These are phyloP conservation scores for Dendrolimus pini DNA, from an alignment of 2,888 invertebrate species.

Conservation along the genomic window DNA sequence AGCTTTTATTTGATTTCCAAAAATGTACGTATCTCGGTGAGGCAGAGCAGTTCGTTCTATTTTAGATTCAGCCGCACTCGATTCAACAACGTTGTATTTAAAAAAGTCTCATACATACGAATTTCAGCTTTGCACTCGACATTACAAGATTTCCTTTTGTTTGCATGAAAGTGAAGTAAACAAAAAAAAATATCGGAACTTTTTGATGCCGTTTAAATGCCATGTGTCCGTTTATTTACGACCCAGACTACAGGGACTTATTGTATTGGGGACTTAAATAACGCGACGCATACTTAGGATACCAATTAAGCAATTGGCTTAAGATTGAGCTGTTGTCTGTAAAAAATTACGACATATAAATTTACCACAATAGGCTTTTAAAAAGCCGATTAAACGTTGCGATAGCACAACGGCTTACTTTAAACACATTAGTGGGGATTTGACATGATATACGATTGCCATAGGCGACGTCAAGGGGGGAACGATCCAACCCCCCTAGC, in stretches of 20 bases:
- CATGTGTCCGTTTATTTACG: conserved; percentile 25
- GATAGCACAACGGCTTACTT: no score
- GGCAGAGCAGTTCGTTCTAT: conserved; percentile 58
- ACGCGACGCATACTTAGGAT: conserved; percentile 1
- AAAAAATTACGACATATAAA: background rate
- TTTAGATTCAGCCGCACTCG: conserved; percentile 45
- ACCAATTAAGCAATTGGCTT: background rate
- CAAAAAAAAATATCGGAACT: conserved; percentile 19
- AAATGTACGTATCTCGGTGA: conserved; percentile 68
- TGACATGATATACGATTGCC: no score
- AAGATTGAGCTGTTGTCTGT: background rate
- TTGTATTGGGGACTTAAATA: conserved; percentile 20
- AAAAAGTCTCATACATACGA: conserved; percentile 32
- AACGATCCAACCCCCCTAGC: no score
- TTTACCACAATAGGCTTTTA: background rate
- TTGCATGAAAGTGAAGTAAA: conserved; percentile 19
- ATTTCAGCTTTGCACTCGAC: conserved; percentile 37
- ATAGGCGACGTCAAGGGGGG: no score
- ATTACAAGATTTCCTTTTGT: conserved; percentile 26
- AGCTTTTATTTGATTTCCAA: conserved; percentile 71
- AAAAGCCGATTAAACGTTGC: background rate
- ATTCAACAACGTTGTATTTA: conserved; percentile 52
- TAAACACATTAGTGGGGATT: no score
- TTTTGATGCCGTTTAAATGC: conserved; percentile 23
- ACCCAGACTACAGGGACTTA: conserved; percentile 28